Base-by-base conservation (phyloP, 2,888 invertebrate genomes). In the Criorhina ranunculi region DNA sequence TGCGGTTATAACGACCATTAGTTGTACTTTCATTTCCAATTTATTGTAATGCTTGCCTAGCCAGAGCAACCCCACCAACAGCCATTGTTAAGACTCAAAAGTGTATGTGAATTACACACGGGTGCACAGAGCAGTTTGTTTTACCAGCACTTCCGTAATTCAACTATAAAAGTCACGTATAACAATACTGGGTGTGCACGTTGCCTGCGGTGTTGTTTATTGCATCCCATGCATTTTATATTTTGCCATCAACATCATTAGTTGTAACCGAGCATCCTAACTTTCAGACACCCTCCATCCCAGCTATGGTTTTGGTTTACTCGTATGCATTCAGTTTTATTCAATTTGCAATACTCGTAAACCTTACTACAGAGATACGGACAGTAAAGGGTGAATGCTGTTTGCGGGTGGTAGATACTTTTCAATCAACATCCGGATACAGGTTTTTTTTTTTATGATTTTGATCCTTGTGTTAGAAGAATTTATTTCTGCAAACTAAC, bases 191-290 rank as follows among this genome's bases (percentile, higher is more conserved):
- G 29, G 37, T 37, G 6, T 19, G 7, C 6, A 35, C 12, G 9
- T 29, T 15, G 24, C 15, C 19, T 29, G 37, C 15, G 24, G 51
- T 29, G 9, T 33, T 42, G 15, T 66, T 66, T 37, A 66, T 40
- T 66, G 51, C 42, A 33, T 53, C 73, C 53, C 53, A 35, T 64
- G 42, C 17, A 73, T 62, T 60, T 73, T 69, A 55, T 40, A 40
- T 60, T 42, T 62, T 12, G 5, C 44, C 42, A 40, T 73, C 24
- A n/a, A 42, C 33, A 33, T 53, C 62, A 64, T 62, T 73, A 64
- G 64, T 12, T 12, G 33, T 17, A 60, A 19, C 40, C 29, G 40
- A 51, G 51, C 37, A 37, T 51, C 1, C 7, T 6, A 42, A 35
- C 19, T 55, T 44, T 5, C 11, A n/a, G n/a, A n/a, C n/a, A 24